phyloP scores from a whole-genome alignment of 2,888 invertebrate species.

The Plebejus anna region DNA sequence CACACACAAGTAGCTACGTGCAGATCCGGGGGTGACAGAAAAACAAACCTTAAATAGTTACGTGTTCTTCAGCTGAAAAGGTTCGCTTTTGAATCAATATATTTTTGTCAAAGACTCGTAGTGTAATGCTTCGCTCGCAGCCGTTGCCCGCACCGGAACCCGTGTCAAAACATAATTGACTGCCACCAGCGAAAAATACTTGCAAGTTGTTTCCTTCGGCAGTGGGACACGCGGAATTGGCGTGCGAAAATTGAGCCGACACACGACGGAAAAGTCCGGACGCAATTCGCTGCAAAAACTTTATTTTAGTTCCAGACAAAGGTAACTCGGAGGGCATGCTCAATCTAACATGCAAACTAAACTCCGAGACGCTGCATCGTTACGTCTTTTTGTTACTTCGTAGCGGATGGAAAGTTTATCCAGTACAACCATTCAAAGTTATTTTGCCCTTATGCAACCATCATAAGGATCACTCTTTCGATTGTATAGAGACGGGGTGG shows the following conservation, averaged over 20 bases:
- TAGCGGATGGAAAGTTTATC: not conserved
- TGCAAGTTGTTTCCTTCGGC: not conserved
- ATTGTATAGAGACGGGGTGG: constrained; percentile 75
- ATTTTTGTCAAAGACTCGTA: not conserved
- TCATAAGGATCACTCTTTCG: constrained; percentile 40
- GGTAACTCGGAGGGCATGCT: not conserved
- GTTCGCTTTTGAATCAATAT: not conserved
- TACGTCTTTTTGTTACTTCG: not conserved
- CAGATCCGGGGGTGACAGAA: not conserved
- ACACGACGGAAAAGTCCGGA: not conserved
- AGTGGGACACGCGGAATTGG: not conserved
- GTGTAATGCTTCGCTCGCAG: not conserved
- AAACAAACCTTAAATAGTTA: not conserved
- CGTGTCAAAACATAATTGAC: constrained; percentile 11
- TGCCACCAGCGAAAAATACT: not conserved
- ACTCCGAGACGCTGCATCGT: not conserved
- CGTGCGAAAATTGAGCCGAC: not conserved
- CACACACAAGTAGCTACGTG: not conserved
- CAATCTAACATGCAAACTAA: not conserved
- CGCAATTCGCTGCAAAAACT: not conserved
- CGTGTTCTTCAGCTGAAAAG: not conserved
- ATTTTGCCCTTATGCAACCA: not conserved
- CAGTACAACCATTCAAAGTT: not conserved
- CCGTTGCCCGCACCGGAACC: constrained; percentile 3
- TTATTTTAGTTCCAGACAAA: not conserved